These are phyloP conservation scores for Cyclargus thomasi DNA, from an alignment of 1,140 invertebrate genomes.

Conservation along the genomic window DNA sequence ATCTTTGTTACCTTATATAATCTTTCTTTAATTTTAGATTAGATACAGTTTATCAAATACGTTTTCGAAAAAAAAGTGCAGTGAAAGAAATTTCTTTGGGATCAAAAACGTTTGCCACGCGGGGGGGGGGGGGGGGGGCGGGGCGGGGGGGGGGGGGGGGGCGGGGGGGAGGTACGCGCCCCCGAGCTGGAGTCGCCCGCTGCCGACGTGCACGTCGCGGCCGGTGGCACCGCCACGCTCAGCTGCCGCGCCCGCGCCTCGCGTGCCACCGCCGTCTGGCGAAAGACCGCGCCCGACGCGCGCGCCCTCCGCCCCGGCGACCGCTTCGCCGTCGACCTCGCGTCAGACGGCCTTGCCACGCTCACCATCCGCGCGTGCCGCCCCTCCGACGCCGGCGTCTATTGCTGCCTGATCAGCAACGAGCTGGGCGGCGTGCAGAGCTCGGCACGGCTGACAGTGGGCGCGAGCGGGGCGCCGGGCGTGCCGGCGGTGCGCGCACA, in stretches of 20 bases:
- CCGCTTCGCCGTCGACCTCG: constrained; percentile 65
- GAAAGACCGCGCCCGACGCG: constrained; percentile 75
- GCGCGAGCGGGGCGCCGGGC: constrained; percentile 47
- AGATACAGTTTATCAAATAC: too few relatives aligned
- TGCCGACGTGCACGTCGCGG: constrained; percentile 52
- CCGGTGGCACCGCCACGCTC: constrained; percentile 50
- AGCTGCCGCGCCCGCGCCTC: constrained; percentile 55
- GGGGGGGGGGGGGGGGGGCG: constrained; percentile 66
- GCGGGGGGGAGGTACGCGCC: constrained; percentile 63
- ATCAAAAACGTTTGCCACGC: too few relatives aligned
- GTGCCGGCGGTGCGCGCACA: constrained; percentile 53
- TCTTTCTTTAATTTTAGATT: too few relatives aligned
- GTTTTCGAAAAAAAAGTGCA: too few relatives aligned
- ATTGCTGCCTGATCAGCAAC: constrained; percentile 78
- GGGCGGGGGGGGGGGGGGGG: constrained; percentile 68
- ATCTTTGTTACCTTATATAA: too few relatives aligned
- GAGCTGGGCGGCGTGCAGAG: constrained; percentile 78
- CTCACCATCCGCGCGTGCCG: constrained; percentile 75
- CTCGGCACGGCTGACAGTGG: constrained; percentile 71
- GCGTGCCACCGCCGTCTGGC: constrained; percentile 74
- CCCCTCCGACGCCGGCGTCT: constrained; percentile 78
- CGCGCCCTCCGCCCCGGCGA: constrained; percentile 72
- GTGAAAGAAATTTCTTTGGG: too few relatives aligned
- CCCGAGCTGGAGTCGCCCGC: constrained; percentile 64
- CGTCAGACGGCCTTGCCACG: constrained; percentile 70